Base-by-base conservation (phyloP, 2,797 vertebrate species). In the Enoplosus armatus region DNA sequence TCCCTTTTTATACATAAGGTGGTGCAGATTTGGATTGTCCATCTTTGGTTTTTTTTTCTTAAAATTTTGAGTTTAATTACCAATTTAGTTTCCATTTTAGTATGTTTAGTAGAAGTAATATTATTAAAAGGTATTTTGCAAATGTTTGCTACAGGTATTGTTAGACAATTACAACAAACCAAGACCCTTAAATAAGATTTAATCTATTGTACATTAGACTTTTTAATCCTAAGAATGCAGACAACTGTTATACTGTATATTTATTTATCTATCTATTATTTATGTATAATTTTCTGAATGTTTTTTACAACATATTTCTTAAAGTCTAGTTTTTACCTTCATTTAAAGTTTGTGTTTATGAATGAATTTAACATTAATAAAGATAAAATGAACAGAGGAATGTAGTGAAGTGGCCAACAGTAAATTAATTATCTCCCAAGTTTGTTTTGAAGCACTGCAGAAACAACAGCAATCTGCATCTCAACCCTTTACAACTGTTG, bases 381-480 rank as follows among this genome's bases (percentile, higher is more conserved):
- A 71, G 51, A 55, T 61, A 14, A 41, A 56, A 70, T n/a, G n/a
- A 18, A 54, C 3, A 22, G 4, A 33, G 16, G 15, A 31, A 27
- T 8, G 9, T 15, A 24, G 29, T 27, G 39, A 60, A 29, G 35
- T 33, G 72, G 53, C 20, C 18, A 22, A 48, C 29, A 29, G 24
- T 43, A 10, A 9, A 61, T 16, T n/a, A n/a, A n/a, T n/a, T n/a
- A n/a, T n/a, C 51, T 47, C 37, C 37, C 27, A 47, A 15, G 61
- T 82, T 78, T 62, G 66, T 75, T 82, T 77, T 66, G 14, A 77
- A 75, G 73, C 54, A 51, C 74, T 72, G 72, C 66, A 86, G 72
- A 89, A 80, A 88, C 48, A 11, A 75, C 60, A 75, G 27, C 77
- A 75, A 89, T 90, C 83, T 85, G 68, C 77, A 86, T 92, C 84